Conservation (phyloP, 2,797 vertebrate species). For the Acipenser oxyrinchus region DNA sequence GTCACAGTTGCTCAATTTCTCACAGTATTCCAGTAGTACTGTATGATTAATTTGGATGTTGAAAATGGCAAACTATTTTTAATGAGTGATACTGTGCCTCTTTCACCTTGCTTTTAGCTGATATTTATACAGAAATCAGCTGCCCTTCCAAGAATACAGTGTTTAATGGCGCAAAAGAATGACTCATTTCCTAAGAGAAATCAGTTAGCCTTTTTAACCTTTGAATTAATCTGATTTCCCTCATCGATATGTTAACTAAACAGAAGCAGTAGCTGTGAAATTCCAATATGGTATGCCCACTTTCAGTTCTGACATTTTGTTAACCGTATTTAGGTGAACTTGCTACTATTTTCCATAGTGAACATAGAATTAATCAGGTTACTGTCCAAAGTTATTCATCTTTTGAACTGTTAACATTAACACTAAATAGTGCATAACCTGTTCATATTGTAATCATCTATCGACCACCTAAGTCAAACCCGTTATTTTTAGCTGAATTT, state of each 20-base stretch:
- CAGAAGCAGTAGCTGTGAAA: not conserved
- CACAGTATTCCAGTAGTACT: not conserved
- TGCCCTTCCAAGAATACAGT: conserved; percentile 9
- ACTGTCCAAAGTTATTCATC: no score
- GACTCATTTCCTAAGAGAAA: conserved; percentile 22
- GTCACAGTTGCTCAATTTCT: no score
- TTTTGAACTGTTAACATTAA: no score
- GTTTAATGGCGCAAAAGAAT: conserved; percentile 19
- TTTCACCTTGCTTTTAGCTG: conserved; percentile 13
- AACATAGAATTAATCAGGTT: no score
- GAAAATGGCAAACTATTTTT: conserved; percentile 22
- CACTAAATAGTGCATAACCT: no score
- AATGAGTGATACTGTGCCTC: conserved; percentile 6
- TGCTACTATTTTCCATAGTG: no score
- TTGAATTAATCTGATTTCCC: conserved; percentile 12
- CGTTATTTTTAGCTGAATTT: no score
- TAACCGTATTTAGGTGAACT: not conserved
- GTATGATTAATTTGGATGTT: not conserved
- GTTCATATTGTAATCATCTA: no score
- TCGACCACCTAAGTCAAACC: no score
- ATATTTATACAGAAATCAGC: conserved; percentile 20
- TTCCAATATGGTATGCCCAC: not conserved
- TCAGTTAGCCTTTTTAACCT: conserved; percentile 7
- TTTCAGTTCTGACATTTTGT: not conserved
- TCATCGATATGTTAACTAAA: not conserved